phyloP scores from a whole-genome alignment of 2,888 invertebrate species.

The Deilephila porcellus region DNA sequence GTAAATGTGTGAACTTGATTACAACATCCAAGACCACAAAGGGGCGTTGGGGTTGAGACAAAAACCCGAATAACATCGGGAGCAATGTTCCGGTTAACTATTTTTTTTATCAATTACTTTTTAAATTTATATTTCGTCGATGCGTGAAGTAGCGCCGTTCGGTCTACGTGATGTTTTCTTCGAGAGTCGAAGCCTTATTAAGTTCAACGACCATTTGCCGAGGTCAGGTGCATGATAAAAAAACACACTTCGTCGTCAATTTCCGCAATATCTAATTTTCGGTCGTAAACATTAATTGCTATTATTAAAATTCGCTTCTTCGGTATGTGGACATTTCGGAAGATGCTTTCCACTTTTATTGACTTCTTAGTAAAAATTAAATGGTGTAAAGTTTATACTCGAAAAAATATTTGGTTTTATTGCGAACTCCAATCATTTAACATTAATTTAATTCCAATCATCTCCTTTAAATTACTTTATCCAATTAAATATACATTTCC shows the following conservation, averaged over 20 bases:
- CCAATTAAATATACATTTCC: too few species aligned
- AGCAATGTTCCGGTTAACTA: slow-evolving; percentile 30
- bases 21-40: slow-evolving; percentile 10
- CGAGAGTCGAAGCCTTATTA: slow-evolving; percentile 48
- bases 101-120: slow-evolving; percentile 34
- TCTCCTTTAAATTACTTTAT: too few species aligned
- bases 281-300: slow-evolving; percentile 71
- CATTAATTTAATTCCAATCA: too few species aligned
- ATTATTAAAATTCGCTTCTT: slow-evolving; percentile 52
- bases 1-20: not conserved
- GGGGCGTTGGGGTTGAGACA: slow-evolving; percentile 22
- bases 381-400: too few species aligned
- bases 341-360: slow-evolving; percentile 6
- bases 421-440: too few species aligned
- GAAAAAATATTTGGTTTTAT: too few species aligned
- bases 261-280: slow-evolving; percentile 74
- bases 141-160: slow-evolving; percentile 67
- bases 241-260: slow-evolving; percentile 45
- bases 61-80: slow-evolving; percentile 29
- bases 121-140: slow-evolving; percentile 39
- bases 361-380: not conserved
- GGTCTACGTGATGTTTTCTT: slow-evolving; percentile 66
- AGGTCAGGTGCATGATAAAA: slow-evolving; percentile 72
- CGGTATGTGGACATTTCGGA: slow-evolving; percentile 31
- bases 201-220: slow-evolving; percentile 70